These are phyloP conservation scores for Maylandia zebra DNA, from an alignment of 2,113 vertebrate genomes.

Conservation along the genomic window DNA sequence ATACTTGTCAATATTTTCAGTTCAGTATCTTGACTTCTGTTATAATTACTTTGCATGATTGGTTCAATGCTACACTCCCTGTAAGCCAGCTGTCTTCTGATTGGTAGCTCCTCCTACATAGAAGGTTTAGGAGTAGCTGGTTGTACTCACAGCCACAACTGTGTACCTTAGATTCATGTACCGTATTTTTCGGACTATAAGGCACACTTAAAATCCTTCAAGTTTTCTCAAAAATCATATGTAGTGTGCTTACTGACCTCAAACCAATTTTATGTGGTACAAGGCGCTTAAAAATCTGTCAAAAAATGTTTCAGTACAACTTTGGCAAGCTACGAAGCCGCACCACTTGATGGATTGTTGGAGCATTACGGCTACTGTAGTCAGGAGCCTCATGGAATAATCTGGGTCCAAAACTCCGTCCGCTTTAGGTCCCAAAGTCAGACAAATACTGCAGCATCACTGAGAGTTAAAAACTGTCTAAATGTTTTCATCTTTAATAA, in stretches of 20 bases:
- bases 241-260: neutral
- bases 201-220: neutral
- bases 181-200: neutral
- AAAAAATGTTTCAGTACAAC: neutral
- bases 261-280: neutral
- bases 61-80: neutral
- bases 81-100: neutral
- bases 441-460: neutral
- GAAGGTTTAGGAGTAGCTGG: neutral
- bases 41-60: neutral
- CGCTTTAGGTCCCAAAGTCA: neutral
- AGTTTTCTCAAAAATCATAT: neutral
- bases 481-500: neutral
- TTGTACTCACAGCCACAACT: neutral
- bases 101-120: neutral
- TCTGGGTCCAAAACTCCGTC: rapidly evolving
- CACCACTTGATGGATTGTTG: neutral
- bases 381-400: neutral
- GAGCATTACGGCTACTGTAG: neutral
- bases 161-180: neutral
- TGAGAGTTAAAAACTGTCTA: neutral
- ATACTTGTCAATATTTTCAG: neutral
- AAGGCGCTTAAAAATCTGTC: neutral
- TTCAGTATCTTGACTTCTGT: neutral
- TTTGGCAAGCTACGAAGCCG: neutral